Evolutionary conservation across 2,797 vertebrate genomes (phyloP).

Genomic region (Lepus oiostolus): DNA sequence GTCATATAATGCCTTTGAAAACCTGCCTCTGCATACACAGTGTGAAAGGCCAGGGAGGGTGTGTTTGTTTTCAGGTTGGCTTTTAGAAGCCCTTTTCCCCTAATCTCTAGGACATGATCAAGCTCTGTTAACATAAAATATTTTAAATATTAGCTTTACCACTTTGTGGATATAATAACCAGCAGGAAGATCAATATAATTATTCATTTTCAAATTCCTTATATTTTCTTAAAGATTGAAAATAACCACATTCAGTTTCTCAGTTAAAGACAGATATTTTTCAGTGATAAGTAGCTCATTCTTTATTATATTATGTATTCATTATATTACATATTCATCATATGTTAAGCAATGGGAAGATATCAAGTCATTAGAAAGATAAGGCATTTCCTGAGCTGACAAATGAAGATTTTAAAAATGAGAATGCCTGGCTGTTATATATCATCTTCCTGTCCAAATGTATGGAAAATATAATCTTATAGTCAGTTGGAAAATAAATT

Average conservation of each 20-base stretch:
- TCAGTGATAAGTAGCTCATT: background rate
- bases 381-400: conserved; percentile 52
- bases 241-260: conserved; percentile 45
- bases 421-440: background rate
- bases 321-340: no score
- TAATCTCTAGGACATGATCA: background rate
- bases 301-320: background rate
- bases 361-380: background rate
- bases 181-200: conserved; percentile 23
- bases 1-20: background rate
- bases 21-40: background rate
- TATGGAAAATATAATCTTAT: conserved; percentile 40
- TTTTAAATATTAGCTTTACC: conserved; percentile 25
- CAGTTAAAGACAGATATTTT: background rate
- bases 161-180: background rate
- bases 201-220: conserved; percentile 34
- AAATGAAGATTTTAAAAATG: conserved; percentile 60
- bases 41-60: background rate
- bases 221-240: conserved; percentile 47
- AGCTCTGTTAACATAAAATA: background rate
- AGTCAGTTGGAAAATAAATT: conserved; percentile 62
- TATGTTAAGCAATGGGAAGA: background rate
- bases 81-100: conserved; percentile 20
- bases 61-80: background rate
- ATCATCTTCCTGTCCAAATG: conserved; percentile 1